These are phyloP conservation scores for Noctua fimbriata DNA, from an alignment of 2,888 invertebrate genomes.

Conservation along the genomic window DNA sequence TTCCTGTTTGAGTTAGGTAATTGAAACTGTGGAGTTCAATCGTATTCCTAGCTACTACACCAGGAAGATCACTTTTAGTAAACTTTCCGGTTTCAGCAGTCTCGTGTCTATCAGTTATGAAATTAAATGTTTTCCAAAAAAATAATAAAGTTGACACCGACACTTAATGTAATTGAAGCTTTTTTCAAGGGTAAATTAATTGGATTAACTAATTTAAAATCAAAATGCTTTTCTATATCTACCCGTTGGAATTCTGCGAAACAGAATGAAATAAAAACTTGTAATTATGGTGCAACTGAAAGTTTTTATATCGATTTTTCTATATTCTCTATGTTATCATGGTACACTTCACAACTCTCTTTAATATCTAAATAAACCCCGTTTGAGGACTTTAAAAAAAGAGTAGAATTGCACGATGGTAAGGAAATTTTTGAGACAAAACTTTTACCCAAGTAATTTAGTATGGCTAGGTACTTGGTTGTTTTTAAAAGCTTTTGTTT, in stretches of 20 bases:
- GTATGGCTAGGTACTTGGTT: not conserved
- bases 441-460: not conserved
- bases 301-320: constrained; percentile 15
- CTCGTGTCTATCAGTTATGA: not conserved
- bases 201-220: not conserved
- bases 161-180: not conserved
- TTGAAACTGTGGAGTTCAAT: not conserved
- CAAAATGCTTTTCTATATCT: not conserved
- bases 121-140: not conserved
- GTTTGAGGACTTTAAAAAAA: not conserved
- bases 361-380: not conserved
- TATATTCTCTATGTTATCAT: not conserved
- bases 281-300: not conserved
- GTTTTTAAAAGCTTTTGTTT: not conserved
- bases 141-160: not conserved
- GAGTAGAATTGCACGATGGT: not conserved
- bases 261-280: constrained; percentile 1
- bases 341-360: too few species aligned
- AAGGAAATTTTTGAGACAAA: not conserved
- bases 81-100: not conserved
- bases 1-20: not conserved
- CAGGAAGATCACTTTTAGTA: not conserved
- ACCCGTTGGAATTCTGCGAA: constrained; percentile 14
- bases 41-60: not conserved
- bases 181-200: not conserved